phyloP scores from a whole-genome alignment of 2,888 invertebrate species.

The Rambutsinella grinnellia region DNA sequence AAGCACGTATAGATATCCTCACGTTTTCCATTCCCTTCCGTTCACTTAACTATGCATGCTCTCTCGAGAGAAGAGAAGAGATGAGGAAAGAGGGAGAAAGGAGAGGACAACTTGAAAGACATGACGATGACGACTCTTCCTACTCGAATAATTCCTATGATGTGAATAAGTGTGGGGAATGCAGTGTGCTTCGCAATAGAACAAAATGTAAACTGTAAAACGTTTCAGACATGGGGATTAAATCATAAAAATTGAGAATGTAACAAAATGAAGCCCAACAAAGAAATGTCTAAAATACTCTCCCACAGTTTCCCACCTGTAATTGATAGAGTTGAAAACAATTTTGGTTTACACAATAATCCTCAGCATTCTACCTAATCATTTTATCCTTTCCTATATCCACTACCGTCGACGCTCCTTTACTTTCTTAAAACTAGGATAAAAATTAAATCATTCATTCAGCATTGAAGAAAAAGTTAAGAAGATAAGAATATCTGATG shows the following conservation, averaged over 20 bases:
- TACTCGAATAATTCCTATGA: too few species aligned
- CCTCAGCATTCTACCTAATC: neutral
- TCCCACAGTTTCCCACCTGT: neutral
- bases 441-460: neutral
- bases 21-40: constrained; percentile 35
- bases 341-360: neutral
- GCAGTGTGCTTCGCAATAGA: too few species aligned
- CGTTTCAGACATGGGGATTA: too few species aligned
- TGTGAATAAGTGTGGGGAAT: too few species aligned
- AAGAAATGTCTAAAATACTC: neutral
- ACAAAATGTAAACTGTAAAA: too few species aligned
- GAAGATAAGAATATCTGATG: neutral
- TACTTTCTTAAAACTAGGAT: neutral
- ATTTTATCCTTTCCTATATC: neutral
- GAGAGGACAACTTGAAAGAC: neutral
- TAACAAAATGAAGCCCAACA: too few species aligned
- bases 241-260: too few species aligned
- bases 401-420: too few species aligned
- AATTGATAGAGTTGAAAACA: neutral
- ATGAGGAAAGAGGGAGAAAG: neutral
- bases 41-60: constrained; percentile 25
- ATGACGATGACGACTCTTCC: neutral
- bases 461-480: neutral
- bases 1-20: constrained; percentile 47
- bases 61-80: neutral